These are phyloP conservation scores for Acrobasis suavella DNA, from an alignment of 2,888 invertebrate species.

Conservation along the genomic window DNA sequence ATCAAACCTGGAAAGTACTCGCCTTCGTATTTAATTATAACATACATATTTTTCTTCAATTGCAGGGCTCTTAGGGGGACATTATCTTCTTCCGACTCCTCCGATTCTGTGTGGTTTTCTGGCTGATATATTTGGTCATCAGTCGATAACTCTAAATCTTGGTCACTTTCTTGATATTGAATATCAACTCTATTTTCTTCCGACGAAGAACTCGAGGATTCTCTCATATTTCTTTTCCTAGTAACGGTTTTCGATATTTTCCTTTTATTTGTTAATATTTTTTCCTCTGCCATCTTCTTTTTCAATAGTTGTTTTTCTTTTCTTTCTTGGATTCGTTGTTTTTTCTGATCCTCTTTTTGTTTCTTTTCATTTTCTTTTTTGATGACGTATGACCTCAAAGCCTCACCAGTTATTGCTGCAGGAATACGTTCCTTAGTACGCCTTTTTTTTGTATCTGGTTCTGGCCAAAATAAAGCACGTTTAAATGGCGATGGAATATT, in stretches of 20 bases:
- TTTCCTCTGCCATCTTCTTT: neutral
- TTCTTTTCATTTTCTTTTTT: slow-evolving; percentile 3
- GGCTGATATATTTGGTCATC: neutral
- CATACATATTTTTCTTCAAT: neutral
- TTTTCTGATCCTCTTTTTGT: neutral
- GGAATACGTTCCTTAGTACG: slow-evolving; percentile 4
- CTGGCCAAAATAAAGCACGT: slow-evolving; percentile 8
- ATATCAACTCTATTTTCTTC: neutral
- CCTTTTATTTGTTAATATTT: no score
- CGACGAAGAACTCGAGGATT: neutral
- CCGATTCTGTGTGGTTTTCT: neutral
- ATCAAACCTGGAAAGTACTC: slow-evolving; percentile 2
- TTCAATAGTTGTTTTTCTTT: neutral
- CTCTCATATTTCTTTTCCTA: no score
- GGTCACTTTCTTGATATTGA: neutral
- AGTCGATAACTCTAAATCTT: neutral
- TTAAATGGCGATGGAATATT: neutral
- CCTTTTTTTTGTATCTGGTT: neutral
- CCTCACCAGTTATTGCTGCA: neutral
- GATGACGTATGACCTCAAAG: neutral
- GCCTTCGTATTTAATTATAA: neutral
- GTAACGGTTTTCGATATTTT: neutral
- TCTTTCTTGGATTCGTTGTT: neutral
- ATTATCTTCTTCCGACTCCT: no score
- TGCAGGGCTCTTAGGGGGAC: neutral